phyloP scores from a whole-genome alignment of 2,113 vertebrate species.

The Oceanodroma tethys region DNA sequence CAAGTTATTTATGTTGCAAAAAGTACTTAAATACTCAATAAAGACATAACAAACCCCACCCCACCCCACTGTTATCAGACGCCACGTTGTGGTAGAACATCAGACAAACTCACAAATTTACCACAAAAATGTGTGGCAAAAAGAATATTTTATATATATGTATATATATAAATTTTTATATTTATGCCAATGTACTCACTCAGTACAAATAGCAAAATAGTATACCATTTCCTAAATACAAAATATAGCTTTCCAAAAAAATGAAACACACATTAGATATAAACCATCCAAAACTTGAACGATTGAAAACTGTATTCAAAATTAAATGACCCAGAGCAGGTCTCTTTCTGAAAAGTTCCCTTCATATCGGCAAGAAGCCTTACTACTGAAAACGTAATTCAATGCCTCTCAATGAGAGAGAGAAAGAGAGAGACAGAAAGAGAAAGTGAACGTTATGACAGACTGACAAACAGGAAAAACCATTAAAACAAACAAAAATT shows the following conservation, averaged over 20 bases:
- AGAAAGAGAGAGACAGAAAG: constrained; percentile 60
- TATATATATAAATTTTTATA: constrained; percentile 82
- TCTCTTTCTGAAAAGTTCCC: constrained; percentile 84
- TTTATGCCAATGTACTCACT: constrained; percentile 86
- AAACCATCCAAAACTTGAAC: constrained; percentile 86
- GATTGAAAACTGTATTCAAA: constrained; percentile 85
- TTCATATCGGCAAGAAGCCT: constrained; percentile 85
- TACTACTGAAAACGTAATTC: constrained; percentile 84
- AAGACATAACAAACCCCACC: constrained; percentile 83
- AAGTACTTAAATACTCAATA: constrained; percentile 78
- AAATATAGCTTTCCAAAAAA: constrained; percentile 88
- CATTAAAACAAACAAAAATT: constrained; percentile 57
- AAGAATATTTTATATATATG: constrained; percentile 85
- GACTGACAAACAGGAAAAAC: constrained; percentile 49
- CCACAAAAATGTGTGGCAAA: constrained; percentile 84
- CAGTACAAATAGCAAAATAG: constrained; percentile 87
- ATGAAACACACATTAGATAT: constrained; percentile 87
- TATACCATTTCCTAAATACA: constrained; percentile 86
- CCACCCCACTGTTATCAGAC: constrained; percentile 83
- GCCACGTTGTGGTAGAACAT: constrained; percentile 84
- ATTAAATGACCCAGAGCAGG: constrained; percentile 82
- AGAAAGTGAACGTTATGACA: constrained; percentile 35
- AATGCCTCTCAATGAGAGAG: constrained; percentile 79
- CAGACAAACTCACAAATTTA: constrained; percentile 82
- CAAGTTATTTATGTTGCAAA: constrained; percentile 71